Percentiles rank a stretch among this genome's conserved stretches.
Evolutionary conservation across 2,888 invertebrate species (phyloP).

Genomic region (Agonum fuliginosum): DNA sequence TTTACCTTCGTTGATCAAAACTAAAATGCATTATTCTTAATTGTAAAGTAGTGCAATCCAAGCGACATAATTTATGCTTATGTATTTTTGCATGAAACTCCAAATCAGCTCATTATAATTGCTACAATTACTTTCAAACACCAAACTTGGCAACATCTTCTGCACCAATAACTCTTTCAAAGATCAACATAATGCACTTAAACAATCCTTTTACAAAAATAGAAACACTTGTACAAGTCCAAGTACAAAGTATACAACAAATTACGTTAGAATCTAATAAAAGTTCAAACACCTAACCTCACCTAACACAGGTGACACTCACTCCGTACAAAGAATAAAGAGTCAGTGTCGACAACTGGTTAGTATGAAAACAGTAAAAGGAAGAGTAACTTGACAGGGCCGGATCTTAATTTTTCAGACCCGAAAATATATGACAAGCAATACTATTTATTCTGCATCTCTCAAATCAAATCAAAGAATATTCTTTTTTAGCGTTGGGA

Average conservation of each 20-base stretch:
- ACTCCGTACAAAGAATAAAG: not conserved
- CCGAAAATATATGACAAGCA: too few relatives aligned
- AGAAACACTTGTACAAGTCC: not conserved
- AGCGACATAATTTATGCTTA: too few relatives aligned
- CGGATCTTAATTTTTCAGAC: too few relatives aligned
- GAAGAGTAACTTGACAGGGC: too few relatives aligned
- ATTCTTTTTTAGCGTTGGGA: too few relatives aligned
- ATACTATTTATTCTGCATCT: too few relatives aligned
- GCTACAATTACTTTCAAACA: not conserved
- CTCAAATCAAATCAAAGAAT: too few relatives aligned
- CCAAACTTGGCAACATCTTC: not conserved
- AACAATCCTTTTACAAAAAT: not conserved
- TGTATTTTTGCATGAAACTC: too few relatives aligned
- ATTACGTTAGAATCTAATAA: not conserved
- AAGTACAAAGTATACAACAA: not conserved
- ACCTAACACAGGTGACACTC: not conserved
- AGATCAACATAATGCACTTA: not conserved
- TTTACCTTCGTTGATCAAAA: too few relatives aligned
- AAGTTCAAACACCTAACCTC: conserved; percentile 17
- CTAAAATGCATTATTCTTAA: too few relatives aligned
- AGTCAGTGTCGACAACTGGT: not conserved
- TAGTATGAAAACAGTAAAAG: not conserved
- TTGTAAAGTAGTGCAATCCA: too few relatives aligned
- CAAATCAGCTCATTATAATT: too few relatives aligned
- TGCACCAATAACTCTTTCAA: not conserved